A percentile compares a stretch with the other conserved stretches of the same genome.
These are phyloP conservation scores for Myotis planiceps DNA, from an alignment of 2,797 vertebrate species.

Conservation along the genomic window DNA sequence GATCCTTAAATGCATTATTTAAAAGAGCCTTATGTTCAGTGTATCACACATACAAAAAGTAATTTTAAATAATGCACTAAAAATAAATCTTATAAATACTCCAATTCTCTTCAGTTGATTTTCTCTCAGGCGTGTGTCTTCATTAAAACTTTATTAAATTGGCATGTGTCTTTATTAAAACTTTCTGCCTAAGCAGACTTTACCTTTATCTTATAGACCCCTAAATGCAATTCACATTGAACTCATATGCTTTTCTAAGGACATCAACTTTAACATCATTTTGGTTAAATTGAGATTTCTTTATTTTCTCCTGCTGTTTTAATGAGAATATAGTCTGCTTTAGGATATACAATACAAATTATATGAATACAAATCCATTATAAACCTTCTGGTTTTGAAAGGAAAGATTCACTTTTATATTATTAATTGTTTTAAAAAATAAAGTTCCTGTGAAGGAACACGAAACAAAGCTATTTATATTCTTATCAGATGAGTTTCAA, in stretches of 20 bases:
- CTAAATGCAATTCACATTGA: constrained; percentile 75
- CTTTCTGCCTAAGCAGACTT: constrained; percentile 75
- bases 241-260: constrained; percentile 72
- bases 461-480: constrained; percentile 63
- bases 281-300: constrained; percentile 81
- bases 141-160: constrained; percentile 74
- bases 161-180: constrained; percentile 73
- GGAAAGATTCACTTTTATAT: constrained; percentile 78
- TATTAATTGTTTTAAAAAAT: constrained; percentile 81
- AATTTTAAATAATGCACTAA: constrained; percentile 6
- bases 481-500: constrained; percentile 76
- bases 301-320: constrained; percentile 80
- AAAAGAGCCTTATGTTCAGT: neutral
- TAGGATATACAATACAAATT: constrained; percentile 78
- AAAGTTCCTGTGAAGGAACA: constrained; percentile 56
- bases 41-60: neutral
- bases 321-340: constrained; percentile 80
- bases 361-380: constrained; percentile 77
- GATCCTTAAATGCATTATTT: neutral
- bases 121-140: constrained; percentile 72
- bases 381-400: constrained; percentile 73
- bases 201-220: constrained; percentile 73
- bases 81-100: constrained; percentile 70
- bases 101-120: constrained; percentile 72
- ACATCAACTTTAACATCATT: constrained; percentile 68